Base-by-base conservation (phyloP, 1,140 invertebrate genomes). In the Drosophila eugracilis region DNA sequence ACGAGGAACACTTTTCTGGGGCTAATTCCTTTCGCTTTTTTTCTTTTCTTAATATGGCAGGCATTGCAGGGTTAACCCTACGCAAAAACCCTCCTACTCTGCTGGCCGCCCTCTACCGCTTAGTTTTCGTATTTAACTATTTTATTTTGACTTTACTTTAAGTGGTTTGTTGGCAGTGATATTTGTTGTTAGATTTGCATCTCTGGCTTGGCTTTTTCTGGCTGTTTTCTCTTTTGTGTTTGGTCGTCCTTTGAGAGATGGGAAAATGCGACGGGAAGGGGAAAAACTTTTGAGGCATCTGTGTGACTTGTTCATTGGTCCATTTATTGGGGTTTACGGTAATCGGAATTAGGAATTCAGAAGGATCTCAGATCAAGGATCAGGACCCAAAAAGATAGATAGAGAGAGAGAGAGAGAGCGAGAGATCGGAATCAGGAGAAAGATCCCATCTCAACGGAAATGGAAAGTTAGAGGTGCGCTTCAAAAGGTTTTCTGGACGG, bases 401-500 rank as follows among this genome's bases (percentile, higher is more conserved):
- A n/a, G n/a, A 12, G 10, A 54, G 17, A 48, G 21, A 26, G 14
- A 9, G n/a, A 41, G 32, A n/a, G n/a, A 24, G 37, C 15, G 15
- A 30, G 26, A 7, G 15, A 19, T 45, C 14, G 24, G 12, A 30
- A 34, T 41, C n/a, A 32, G n/a, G n/a, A n/a, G n/a, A n/a, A n/a
- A n/a, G n/a, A n/a, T n/a, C n/a, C n/a, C n/a, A n/a, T 19, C 41
- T 32, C 41, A 60, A 34, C 39, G 22, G 44, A 66, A 53, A 66
- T 32, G n/a, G 15, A 39, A 17, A 39, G 57, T 26, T 28, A 14
- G 55, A 75, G 47, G 67, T 83, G 78, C 78, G 81, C 81, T 86
- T 88, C 81, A 86, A 86, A 85, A 75, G 77, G 81, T 86, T 88
- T 88, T 81, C 83, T 85, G 81, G 81, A 86, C 81, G 81, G 81